A percentile compares a stretch with the other conserved stretches of the same genome.
Conservation (phyloP, 2,888 invertebrate species). For the Drosophila fulvimacula region DNA sequence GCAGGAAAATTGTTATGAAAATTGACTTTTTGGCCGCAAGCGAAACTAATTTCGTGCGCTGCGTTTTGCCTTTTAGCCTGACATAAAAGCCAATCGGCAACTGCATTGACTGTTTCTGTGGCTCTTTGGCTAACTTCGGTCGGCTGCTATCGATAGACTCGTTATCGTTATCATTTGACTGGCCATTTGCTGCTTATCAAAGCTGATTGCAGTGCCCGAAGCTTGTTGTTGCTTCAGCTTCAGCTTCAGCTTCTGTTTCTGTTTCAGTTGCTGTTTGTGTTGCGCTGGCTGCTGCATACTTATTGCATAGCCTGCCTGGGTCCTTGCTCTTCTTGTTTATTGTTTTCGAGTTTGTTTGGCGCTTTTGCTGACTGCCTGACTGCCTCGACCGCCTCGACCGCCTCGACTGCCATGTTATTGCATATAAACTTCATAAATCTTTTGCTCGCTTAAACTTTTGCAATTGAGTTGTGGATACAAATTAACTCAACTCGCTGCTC, state of each 20-base stretch:
- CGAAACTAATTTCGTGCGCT: constrained; percentile 71
- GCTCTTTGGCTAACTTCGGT: neutral
- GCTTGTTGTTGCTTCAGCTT: constrained; percentile 19
- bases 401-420: constrained; percentile 63
- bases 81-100: constrained; percentile 69
- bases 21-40: constrained; percentile 71
- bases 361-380: constrained; percentile 21
- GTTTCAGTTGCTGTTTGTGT: constrained; percentile 14
- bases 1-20: constrained; percentile 76
- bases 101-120: constrained; percentile 37
- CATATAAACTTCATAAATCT: constrained; percentile 79
- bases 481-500: constrained; percentile 77
- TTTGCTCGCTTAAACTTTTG: constrained; percentile 77
- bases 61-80: constrained; percentile 29
- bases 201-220: constrained; percentile 75
- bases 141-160: constrained; percentile 55
- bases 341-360: constrained; percentile 46
- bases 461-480: constrained; percentile 81
- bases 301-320: constrained; percentile 25
- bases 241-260: constrained; percentile 3
- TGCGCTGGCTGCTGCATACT: constrained; percentile 29
- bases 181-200: constrained; percentile 76
- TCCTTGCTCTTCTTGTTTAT: constrained; percentile 54
- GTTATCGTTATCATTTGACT: constrained; percentile 74
- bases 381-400: neutral